phyloP scores from a whole-genome alignment of 2,888 invertebrate species.

The Podabrus alpinus region DNA sequence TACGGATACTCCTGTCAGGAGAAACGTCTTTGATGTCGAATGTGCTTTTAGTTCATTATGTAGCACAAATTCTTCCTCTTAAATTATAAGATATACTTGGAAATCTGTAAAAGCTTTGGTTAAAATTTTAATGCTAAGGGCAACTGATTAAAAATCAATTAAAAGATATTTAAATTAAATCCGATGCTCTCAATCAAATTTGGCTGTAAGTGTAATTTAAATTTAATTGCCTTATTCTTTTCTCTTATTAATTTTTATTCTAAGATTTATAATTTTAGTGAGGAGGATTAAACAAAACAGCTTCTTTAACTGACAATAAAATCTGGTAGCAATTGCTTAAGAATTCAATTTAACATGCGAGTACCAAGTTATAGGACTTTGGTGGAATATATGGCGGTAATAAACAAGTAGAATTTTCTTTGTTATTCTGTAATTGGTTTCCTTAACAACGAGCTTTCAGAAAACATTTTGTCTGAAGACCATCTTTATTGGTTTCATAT shows the following conservation, averaged over 20 bases:
- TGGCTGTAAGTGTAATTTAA: conserved; percentile 21
- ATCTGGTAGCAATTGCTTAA: conserved; percentile 16
- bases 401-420: conserved; percentile 25
- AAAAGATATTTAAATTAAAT: conserved; percentile 16
- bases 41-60: conserved; percentile 25
- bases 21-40: conserved; percentile 20
- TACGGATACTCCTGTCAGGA: conserved; percentile 10
- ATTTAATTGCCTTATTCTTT: conserved; percentile 7
- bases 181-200: conserved; percentile 11
- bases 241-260: not conserved
- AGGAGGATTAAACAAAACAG: conserved; percentile 8
- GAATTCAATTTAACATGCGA: conserved; percentile 23
- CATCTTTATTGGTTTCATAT: conserved; percentile 25
- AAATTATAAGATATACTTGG: conserved; percentile 21
- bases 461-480: conserved; percentile 24
- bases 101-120: conserved; percentile 17
- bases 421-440: conserved; percentile 27
- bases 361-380: conserved; percentile 11
- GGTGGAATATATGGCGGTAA: conserved; percentile 22
- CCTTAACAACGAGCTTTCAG: conserved; percentile 21
- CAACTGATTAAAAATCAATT: conserved; percentile 24
- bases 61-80: conserved; percentile 16
- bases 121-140: conserved; percentile 20
- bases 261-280: conserved; percentile 7
- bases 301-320: conserved; percentile 19